Percentiles rank a stretch among this genome's conserved stretches.
Evolutionary conservation across 2,113 vertebrate species (phyloP).

Genomic region (Gasterosteus nipponicus): DNA sequence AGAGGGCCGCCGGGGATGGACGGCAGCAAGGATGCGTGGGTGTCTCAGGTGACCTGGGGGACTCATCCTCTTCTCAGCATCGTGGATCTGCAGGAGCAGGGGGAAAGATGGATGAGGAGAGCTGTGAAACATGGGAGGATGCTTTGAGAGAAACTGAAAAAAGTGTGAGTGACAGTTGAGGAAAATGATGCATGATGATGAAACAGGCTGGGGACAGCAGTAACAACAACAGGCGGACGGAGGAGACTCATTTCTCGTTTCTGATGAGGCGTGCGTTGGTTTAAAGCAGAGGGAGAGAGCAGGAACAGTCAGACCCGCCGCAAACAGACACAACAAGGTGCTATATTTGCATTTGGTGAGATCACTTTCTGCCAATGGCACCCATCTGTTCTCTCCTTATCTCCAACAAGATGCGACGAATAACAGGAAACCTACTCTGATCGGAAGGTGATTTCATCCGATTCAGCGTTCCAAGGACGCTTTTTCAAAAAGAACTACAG

Average conservation of each 20-base stretch:
- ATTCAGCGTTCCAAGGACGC: constrained; percentile 4
- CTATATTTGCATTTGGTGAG: constrained; percentile 78
- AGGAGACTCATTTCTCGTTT: constrained; percentile 9
- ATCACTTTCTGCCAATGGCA: constrained; percentile 68
- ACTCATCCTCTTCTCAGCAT: constrained; percentile 79
- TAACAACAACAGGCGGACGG: constrained; percentile 48
- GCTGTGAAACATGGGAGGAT: not conserved
- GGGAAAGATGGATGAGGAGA: not conserved
- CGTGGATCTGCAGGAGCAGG: constrained; percentile 64
- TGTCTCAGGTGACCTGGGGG: constrained; percentile 59
- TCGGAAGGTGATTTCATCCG: constrained; percentile 14
- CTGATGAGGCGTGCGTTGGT: constrained; percentile 22
- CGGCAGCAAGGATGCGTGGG: constrained; percentile 53
- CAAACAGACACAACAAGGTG: constrained; percentile 72
- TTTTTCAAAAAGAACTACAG: too few relatives aligned
- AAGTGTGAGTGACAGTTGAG: not conserved
- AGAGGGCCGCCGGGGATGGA: constrained; percentile 39
- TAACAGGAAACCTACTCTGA: constrained; percentile 37
- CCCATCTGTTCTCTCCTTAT: constrained; percentile 76
- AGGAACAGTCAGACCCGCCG: constrained; percentile 68
- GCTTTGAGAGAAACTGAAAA: not conserved
- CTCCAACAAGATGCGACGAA: constrained; percentile 17
- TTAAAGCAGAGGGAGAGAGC: constrained; percentile 62
- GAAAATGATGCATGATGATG: too few relatives aligned
- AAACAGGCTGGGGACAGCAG: constrained; percentile 34